Percentiles rank a stretch among this genome's conserved stretches.
Conservation (phyloP, 2,113 vertebrate genomes). For the Pseudorectes ferrugineus region DNA sequence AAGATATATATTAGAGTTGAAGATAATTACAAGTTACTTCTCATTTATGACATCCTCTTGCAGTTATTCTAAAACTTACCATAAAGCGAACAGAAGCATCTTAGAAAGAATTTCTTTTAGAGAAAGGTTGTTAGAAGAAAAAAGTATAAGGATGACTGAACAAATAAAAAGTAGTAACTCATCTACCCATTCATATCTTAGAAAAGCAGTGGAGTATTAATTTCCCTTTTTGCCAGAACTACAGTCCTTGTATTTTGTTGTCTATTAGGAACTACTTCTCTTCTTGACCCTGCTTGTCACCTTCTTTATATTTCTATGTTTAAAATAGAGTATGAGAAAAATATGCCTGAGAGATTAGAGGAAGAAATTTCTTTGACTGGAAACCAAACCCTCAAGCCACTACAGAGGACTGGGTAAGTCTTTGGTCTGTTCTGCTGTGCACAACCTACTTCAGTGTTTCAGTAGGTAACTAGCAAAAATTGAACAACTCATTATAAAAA, state of each 20-base stretch:
- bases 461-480: not conserved
- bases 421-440: not conserved
- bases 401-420: not conserved
- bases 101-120: not conserved
- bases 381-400: not conserved
- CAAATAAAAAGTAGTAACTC: not conserved
- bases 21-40: not conserved
- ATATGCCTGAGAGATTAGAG: not conserved
- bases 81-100: not conserved
- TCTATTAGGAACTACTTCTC: not conserved
- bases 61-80: not conserved
- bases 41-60: not conserved
- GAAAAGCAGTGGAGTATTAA: not conserved
- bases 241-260: not conserved
- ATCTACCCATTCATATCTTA: not conserved
- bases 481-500: not conserved
- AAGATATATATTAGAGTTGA: not conserved
- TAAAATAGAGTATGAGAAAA: not conserved
- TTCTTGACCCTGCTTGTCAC: not conserved
- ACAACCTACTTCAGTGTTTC: not conserved
- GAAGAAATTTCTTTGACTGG: not conserved
- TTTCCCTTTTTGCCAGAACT: not conserved
- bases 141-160: not conserved
- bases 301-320: not conserved
- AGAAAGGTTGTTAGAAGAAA: not conserved